A percentile compares a stretch with the other conserved stretches of the same genome.
Evolutionary conservation across 2,888 invertebrate genomes (phyloP).

Genomic region (Noctua janthe): DNA sequence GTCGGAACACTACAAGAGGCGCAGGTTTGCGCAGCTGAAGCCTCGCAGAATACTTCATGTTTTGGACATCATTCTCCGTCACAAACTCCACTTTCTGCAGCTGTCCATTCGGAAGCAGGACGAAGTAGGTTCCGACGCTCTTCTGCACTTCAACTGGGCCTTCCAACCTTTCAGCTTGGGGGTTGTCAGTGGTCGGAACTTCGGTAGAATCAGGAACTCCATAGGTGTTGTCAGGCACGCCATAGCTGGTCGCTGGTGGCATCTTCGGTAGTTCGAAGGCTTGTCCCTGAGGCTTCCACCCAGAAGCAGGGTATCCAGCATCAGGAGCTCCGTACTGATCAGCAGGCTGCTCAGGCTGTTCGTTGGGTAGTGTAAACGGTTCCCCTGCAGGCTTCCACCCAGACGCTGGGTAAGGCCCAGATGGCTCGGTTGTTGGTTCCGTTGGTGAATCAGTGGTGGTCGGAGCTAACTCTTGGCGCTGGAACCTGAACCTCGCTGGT

Average conservation of each 20-base stretch:
- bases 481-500: conserved; percentile 86
- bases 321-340: conserved; percentile 69
- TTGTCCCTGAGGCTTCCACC: conserved; percentile 85
- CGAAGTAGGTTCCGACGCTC: conserved; percentile 91
- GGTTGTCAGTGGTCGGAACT: conserved; percentile 81
- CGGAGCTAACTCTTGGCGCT: conserved; percentile 86
- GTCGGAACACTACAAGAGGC: conserved; percentile 79
- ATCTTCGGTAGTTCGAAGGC: conserved; percentile 82
- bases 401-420: conserved; percentile 80
- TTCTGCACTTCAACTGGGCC: conserved; percentile 84
- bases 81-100: conserved; percentile 91
- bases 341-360: conserved; percentile 74
- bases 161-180: conserved; percentile 81
- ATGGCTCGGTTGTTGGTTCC: conserved; percentile 81
- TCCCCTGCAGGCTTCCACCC: conserved; percentile 86
- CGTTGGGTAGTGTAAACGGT: conserved; percentile 79
- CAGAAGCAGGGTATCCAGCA: conserved; percentile 84
- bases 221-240: conserved; percentile 80
- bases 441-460: conserved; percentile 84
- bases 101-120: conserved; percentile 91
- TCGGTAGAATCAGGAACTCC: conserved; percentile 79
- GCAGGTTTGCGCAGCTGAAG: conserved; percentile 88
- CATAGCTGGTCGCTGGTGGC: conserved; percentile 78
- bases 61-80: conserved; percentile 87
- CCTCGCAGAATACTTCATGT: conserved; percentile 91